Evolutionary conservation across 1,140 invertebrate genomes (phyloP).

Genomic region (Eueides isabella): DNA sequence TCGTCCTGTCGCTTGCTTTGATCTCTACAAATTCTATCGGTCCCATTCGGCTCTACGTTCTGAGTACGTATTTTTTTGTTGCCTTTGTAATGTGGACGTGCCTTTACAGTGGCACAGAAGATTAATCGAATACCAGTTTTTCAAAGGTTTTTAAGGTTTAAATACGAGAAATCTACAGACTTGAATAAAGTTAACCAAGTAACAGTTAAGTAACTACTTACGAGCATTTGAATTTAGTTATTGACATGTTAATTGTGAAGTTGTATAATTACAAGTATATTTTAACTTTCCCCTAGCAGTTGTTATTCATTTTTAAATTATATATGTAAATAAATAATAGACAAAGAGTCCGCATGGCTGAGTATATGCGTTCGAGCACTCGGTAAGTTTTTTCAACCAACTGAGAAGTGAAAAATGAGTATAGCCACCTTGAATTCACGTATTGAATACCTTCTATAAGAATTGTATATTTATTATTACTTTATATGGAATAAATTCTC

Average conservation of each 20-base stretch:
- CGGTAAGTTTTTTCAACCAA: no score
- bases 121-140: slow-evolving; percentile 23
- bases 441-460: no score
- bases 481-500: no score
- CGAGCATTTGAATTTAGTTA: neutral
- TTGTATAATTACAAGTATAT: neutral
- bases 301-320: no score
- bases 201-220: neutral
- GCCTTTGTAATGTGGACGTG: slow-evolving; percentile 20
- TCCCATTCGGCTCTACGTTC: slow-evolving; percentile 19
- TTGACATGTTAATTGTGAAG: neutral
- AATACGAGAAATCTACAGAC: slow-evolving; percentile 3
- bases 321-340: no score
- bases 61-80: slow-evolving; percentile 4
- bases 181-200: neutral
- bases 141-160: slow-evolving; percentile 11
- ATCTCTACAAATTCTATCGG: slow-evolving; percentile 20
- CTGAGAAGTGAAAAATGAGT: no score
- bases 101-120: slow-evolving; percentile 16
- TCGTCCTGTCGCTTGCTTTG: slow-evolving; percentile 22
- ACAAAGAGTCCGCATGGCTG: no score
- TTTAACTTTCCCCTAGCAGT: no score
- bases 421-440: no score
- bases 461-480: no score
- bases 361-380: no score